Evolutionary conservation across 2,888 invertebrate genomes (phyloP).

Genomic region (Bombylius major): DNA sequence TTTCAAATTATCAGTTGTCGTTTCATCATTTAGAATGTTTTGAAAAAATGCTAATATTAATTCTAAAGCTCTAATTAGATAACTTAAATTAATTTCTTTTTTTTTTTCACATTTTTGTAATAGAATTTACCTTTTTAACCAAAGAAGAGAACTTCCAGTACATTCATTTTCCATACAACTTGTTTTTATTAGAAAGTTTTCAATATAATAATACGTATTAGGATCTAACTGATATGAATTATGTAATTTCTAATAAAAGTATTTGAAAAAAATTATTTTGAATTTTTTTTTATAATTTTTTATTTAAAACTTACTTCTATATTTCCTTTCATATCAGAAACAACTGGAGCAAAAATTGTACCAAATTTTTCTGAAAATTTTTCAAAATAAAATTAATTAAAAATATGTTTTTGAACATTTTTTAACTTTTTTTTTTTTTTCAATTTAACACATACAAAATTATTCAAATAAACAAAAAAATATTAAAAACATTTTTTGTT

Average conservation of each 20-base stretch:
- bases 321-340: conserved; percentile 65
- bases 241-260: conserved; percentile 45
- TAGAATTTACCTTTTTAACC: conserved; percentile 54
- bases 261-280: conserved; percentile 5
- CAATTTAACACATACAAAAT: too few species aligned
- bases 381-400: conserved; percentile 21
- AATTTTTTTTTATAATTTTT: background rate
- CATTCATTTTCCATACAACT: conserved; percentile 39
- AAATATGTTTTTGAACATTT: background rate
- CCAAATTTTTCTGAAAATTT: conserved; percentile 55
- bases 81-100: background rate
- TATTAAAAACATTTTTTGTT: too few species aligned
- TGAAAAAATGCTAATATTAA: conserved; percentile 32
- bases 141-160: conserved; percentile 53
- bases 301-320: conserved; percentile 44
- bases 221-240: conserved; percentile 42
- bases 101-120: too few species aligned
- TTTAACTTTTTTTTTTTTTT: too few species aligned
- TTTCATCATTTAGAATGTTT: conserved; percentile 29
- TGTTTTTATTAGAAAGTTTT: conserved; percentile 55
- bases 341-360: conserved; percentile 58
- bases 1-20: conserved; percentile 42
- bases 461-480: too few species aligned
- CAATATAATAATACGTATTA: conserved; percentile 44
- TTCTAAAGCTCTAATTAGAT: conserved; percentile 25